Evolutionary conservation across 2,888 invertebrate genomes (phyloP).

Genomic region (Chrysomela aeneicollis): DNA sequence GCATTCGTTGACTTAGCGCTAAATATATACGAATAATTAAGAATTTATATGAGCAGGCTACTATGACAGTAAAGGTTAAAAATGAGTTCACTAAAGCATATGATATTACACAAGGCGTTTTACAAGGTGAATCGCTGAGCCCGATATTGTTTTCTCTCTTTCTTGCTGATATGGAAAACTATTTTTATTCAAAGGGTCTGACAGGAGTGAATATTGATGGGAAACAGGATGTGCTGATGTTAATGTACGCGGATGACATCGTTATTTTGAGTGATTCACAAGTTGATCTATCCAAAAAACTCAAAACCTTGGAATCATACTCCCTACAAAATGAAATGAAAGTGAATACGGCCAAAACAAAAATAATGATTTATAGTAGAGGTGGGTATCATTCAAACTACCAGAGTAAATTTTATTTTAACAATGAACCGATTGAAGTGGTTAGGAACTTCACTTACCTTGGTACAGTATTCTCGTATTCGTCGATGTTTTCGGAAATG

Average conservation of each 20-base stretch:
- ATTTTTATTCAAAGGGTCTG: neutral
- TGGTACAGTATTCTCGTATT: slow-evolving; percentile 11
- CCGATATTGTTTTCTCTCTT: neutral
- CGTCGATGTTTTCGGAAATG: no score
- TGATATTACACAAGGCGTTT: slow-evolving; percentile 1
- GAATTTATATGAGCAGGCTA: neutral
- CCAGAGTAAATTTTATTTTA: slow-evolving; percentile 5
- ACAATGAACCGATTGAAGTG: slow-evolving; percentile 3
- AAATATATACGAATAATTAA: slow-evolving; percentile 7
- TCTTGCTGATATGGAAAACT: neutral
- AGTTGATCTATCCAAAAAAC: neutral
- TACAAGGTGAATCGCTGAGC: slow-evolving; percentile 4
- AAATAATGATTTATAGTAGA: neutral
- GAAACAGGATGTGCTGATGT: neutral
- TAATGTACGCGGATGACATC: neutral
- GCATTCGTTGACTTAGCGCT: no score
- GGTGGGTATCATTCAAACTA: slow-evolving; percentile 2
- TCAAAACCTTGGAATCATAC: neutral
- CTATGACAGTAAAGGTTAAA: neutral
- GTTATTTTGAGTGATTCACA: neutral
- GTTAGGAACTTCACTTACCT: slow-evolving; percentile 7
- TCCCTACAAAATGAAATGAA: neutral
- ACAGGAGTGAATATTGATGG: neutral
- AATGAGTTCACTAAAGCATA: neutral
- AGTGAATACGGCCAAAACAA: neutral